Percentiles rank a stretch among this genome's conserved stretches.
phyloP scores from a whole-genome alignment of 2,113 vertebrate species.

The Ophthalmolycus amberensis region DNA sequence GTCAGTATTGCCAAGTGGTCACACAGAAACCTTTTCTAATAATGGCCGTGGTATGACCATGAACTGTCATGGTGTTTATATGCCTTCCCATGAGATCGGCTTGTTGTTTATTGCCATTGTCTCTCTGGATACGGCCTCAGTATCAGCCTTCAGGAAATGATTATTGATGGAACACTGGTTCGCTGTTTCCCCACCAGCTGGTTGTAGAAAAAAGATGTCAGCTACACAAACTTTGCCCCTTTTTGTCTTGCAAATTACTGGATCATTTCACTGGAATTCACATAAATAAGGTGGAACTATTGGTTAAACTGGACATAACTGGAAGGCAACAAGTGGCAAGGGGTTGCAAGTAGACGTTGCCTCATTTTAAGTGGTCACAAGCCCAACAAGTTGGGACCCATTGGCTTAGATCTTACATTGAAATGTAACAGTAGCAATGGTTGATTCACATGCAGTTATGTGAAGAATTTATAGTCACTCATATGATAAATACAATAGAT shows the following conservation, averaged over 20 bases:
- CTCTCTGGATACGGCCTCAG: neutral
- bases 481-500: neutral
- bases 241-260: neutral
- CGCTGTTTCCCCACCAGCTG: neutral
- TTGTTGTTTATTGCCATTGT: neutral
- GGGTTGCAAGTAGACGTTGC: neutral
- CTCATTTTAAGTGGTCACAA: neutral
- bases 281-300: neutral
- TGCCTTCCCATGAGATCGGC: neutral
- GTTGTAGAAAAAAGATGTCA: neutral
- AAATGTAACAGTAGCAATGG: neutral
- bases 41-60: neutral
- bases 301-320: slow-evolving; percentile 5
- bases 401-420: neutral
- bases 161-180: neutral
- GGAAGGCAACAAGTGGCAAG: neutral
- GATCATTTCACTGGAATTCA: neutral
- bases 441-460: neutral
- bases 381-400: neutral
- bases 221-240: neutral
- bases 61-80: neutral
- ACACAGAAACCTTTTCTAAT: neutral
- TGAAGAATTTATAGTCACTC: neutral
- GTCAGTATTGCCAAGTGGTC: neutral
- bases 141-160: neutral